Conservation (phyloP, 2,797 vertebrate genomes). For the Sus cebifrons region DNA sequence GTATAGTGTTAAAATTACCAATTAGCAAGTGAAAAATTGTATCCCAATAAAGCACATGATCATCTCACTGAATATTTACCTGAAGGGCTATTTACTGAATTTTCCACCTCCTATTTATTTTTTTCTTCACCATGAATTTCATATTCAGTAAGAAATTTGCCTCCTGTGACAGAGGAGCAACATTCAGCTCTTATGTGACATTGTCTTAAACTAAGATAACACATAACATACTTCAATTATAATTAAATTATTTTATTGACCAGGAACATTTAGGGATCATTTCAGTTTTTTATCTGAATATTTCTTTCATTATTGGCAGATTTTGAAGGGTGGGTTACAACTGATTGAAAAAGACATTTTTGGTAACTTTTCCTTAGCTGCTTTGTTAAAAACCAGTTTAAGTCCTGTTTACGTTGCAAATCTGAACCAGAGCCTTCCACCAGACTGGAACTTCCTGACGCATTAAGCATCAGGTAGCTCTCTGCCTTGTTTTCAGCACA, state of each 20-base stretch:
- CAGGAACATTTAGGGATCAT: background rate
- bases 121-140: background rate
- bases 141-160: background rate
- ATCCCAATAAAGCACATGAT: background rate
- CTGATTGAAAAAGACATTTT: slow-evolving; percentile 55
- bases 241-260: slow-evolving; percentile 35
- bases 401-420: slow-evolving; percentile 73
- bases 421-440: slow-evolving; percentile 70
- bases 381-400: slow-evolving; percentile 55
- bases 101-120: background rate
- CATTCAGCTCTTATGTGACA: background rate
- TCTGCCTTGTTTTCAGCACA: slow-evolving; percentile 67
- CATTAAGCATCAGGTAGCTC: slow-evolving; percentile 54
- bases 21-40: background rate
- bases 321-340: background rate
- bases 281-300: slow-evolving; percentile 50
- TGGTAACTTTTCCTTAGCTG: slow-evolving; percentile 56
- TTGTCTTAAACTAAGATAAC: background rate
- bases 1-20: background rate
- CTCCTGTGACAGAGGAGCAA: background rate
- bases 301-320: slow-evolving; percentile 5
- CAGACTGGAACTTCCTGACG: slow-evolving; percentile 68
- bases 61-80: background rate
- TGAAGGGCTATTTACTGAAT: background rate
- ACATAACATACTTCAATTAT: slow-evolving; percentile 29